Evolutionary conservation across 2,113 vertebrate genomes (phyloP).

Genomic region (Murina feae): DNA sequence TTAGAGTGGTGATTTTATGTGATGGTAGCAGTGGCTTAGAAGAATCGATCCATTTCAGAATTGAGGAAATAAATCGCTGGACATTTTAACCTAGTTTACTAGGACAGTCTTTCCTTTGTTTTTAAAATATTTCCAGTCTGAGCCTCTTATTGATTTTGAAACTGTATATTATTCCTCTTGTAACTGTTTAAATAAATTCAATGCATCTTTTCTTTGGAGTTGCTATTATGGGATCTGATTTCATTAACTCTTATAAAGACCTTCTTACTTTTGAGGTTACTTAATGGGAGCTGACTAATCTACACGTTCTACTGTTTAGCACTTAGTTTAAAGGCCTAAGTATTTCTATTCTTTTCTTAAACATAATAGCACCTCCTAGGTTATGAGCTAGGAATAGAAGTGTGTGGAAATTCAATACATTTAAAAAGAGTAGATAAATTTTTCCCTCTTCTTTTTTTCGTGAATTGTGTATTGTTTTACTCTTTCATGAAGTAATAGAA

Average conservation of each 20-base stretch:
- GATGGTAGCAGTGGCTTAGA: not conserved
- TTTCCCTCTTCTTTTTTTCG: not conserved
- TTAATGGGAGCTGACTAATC: not conserved
- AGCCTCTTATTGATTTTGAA: constrained; percentile 21
- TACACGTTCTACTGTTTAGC: not conserved
- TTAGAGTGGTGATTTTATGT: constrained; percentile 2
- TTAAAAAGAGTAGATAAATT: not conserved
- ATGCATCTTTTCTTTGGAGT: not conserved
- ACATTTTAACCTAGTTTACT: not conserved
- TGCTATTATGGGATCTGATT: not conserved
- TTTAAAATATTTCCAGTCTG: not conserved
- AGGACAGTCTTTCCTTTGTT: not conserved
- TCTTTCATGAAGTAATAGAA: not conserved
- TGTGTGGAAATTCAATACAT: not conserved
- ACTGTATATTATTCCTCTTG: not conserved
- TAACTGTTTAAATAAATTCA: constrained; percentile 27
- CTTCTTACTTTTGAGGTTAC: not conserved
- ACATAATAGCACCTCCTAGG: not conserved
- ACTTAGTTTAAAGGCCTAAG: not conserved
- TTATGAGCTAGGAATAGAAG: not conserved
- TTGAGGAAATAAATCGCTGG: not conserved
- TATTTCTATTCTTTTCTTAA: not conserved
- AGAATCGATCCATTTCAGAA: constrained; percentile 6
- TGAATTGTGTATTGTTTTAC: not conserved
- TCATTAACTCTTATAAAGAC: not conserved